phyloP scores from a whole-genome alignment of 2,797 vertebrate genomes.

The Enteromius treurensis region DNA sequence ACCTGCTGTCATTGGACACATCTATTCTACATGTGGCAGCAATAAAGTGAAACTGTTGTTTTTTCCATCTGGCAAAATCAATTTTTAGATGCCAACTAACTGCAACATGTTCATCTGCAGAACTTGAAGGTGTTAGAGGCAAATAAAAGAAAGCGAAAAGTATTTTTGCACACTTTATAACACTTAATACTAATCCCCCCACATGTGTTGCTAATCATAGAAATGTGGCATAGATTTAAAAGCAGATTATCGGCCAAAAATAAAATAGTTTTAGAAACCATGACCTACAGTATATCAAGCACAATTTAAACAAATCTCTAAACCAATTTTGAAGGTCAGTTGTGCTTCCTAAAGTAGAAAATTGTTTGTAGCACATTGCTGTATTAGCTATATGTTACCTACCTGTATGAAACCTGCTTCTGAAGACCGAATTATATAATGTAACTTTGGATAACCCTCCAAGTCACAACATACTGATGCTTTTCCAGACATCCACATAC shows the following conservation, averaged over 20 bases:
- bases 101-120: not conserved
- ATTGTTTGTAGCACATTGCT: not conserved
- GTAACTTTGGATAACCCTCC: not conserved
- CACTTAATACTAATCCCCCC: not conserved
- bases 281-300: slow-evolving; percentile 4
- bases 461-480: not conserved
- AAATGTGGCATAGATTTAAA: not conserved
- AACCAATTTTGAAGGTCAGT: not conserved
- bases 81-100: not conserved
- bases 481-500: not conserved
- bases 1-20: slow-evolving; percentile 39
- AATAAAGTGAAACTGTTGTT: not conserved
- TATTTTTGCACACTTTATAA: not conserved
- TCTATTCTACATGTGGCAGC: not conserved
- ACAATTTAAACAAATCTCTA: not conserved
- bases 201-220: slow-evolving; percentile 1
- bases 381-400: too few relatives aligned
- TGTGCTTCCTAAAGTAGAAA: not conserved
- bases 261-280: not conserved
- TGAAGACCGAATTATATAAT: not conserved
- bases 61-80: not conserved
- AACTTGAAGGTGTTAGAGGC: not conserved
- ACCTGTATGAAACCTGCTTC: not conserved
- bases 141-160: not conserved
- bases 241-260: not conserved